phyloP scores from a whole-genome alignment of 2,888 invertebrate genomes.

The Campoplex capitator region DNA sequence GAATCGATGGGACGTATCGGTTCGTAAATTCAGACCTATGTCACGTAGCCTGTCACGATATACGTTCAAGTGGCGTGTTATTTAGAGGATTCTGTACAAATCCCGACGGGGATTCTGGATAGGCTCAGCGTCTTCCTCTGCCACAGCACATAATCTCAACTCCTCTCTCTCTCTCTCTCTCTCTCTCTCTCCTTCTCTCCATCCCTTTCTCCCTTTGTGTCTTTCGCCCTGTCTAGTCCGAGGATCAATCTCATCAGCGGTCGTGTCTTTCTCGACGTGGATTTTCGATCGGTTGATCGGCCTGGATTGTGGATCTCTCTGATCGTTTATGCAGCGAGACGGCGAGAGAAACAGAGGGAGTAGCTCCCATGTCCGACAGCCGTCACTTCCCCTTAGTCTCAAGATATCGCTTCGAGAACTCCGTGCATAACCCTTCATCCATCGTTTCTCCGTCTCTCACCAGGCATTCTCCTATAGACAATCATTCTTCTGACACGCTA shows the following conservation, averaged over 20 bases:
- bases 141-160: conserved; percentile 1
- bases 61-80: conserved; percentile 74
- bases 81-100: conserved; percentile 76
- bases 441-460: conserved; percentile 23
- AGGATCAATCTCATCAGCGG: conserved; percentile 80
- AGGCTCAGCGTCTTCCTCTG: conserved; percentile 59
- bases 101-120: conserved; percentile 68
- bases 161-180: neutral
- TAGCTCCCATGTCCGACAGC: conserved; percentile 70
- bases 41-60: conserved; percentile 76
- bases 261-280: conserved; percentile 76
- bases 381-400: conserved; percentile 62
- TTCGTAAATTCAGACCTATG: conserved; percentile 73
- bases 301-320: conserved; percentile 38
- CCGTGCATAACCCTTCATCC: conserved; percentile 6
- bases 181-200: neutral
- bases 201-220: neutral
- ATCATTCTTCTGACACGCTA: conserved; percentile 41
- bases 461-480: conserved; percentile 21
- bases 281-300: conserved; percentile 77
- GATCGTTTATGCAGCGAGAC: conserved; percentile 42
- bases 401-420: conserved; percentile 71
- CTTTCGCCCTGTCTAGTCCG: conserved; percentile 34
- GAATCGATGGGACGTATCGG: conserved; percentile 71
- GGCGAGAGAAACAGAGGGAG: conserved; percentile 61